These are phyloP conservation scores for Oikopleura dioica DNA, from an alignment of 23 tunicate species.

Conservation along the genomic window DNA sequence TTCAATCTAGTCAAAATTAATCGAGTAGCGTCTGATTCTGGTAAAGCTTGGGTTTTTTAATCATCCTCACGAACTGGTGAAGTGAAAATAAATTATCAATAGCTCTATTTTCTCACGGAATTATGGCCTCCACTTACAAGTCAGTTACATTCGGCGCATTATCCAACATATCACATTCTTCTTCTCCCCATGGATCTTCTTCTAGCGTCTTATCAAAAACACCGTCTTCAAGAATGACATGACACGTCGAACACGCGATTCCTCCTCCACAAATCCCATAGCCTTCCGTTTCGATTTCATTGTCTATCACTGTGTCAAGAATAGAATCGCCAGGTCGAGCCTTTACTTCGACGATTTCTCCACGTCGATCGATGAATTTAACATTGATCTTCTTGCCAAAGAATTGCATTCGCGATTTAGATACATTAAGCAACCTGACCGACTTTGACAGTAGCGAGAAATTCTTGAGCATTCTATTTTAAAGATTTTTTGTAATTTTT, in stretches of 20 bases:
- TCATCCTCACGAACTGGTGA: not conserved
- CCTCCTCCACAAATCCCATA: slow-evolving; percentile 11
- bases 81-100: not conserved
- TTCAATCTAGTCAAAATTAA: slow-evolving; percentile 1
- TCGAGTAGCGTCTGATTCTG: not conserved
- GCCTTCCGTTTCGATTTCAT: not conserved
- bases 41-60: slow-evolving; percentile 13
- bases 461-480: not conserved
- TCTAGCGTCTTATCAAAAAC: not conserved
- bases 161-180: slow-evolving; percentile 10
- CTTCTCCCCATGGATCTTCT: slow-evolving; percentile 1
- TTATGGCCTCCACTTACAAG: slow-evolving; percentile 7
- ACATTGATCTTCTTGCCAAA: not conserved
- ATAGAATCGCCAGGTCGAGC: slow-evolving; percentile 6
- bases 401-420: not conserved
- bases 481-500: not conserved
- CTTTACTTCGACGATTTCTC: not conserved
- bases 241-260: slow-evolving; percentile 9
- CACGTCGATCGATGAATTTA: not conserved
- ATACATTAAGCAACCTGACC: not conserved
- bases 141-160: not conserved
- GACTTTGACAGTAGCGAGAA: not conserved
- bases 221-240: not conserved
- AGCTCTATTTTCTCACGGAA: not conserved
- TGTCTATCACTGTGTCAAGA: slow-evolving; percentile 3